phyloP scores from a whole-genome alignment of 2,888 invertebrate species.

The Ganaspis brasiliensis region DNA sequence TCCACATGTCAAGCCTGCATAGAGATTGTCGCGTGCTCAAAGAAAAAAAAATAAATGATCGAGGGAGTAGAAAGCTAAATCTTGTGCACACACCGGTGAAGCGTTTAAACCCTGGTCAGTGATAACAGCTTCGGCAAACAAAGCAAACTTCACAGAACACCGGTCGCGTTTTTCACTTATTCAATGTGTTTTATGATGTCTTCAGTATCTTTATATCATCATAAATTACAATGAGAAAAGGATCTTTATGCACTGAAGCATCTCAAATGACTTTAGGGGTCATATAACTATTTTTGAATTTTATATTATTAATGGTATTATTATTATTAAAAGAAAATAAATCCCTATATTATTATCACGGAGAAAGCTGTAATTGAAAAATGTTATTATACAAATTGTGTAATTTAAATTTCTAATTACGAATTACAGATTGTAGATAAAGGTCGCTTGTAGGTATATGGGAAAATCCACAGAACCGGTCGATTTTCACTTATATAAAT shows the following conservation, averaged over 20 bases:
- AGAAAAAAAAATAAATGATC: not conserved
- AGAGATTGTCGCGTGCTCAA: conserved; percentile 11
- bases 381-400: not conserved
- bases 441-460: no score
- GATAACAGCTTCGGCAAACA: conserved; percentile 21
- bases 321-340: no score
- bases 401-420: no score
- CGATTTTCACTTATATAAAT: no score
- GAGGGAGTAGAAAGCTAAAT: conserved; percentile 22
- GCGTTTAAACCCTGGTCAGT: conserved; percentile 31
- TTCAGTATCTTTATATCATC: not conserved
- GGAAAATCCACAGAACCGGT: no score
- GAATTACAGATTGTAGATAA: no score
- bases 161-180: not conserved
- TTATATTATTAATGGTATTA: no score
- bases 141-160: not conserved
- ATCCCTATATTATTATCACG: no score
- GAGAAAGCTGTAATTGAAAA: no score
- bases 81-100: conserved; percentile 24
- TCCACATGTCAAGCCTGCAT: conserved; percentile 1
- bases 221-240: not conserved
- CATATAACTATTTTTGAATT: conserved; percentile 43
- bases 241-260: conserved; percentile 42
- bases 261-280: not conserved
- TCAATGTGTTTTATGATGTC: not conserved